phyloP scores from a whole-genome alignment of 2,113 vertebrate genomes.

The Grammomys surdaster region DNA sequence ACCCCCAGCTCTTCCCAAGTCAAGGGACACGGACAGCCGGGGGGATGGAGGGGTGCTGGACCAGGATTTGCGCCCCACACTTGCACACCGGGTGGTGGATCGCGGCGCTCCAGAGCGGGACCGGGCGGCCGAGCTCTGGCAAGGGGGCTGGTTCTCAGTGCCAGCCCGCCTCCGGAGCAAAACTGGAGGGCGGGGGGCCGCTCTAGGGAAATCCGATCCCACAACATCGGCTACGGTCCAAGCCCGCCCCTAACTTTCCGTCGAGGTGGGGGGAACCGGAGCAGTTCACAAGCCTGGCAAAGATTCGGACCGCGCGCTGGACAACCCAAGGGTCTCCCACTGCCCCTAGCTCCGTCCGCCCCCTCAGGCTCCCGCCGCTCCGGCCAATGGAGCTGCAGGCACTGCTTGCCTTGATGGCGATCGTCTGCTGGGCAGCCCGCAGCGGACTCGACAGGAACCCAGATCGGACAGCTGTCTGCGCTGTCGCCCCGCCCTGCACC shows the following conservation, averaged over 20 bases:
- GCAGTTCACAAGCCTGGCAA: slow-evolving; percentile 23
- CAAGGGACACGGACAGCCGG: background rate
- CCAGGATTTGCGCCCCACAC: background rate
- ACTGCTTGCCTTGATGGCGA: background rate
- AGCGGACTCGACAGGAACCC: background rate
- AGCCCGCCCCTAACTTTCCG: slow-evolving; percentile 83
- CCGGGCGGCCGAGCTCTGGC: background rate
- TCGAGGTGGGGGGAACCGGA: slow-evolving; percentile 54
- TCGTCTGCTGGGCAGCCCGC: slow-evolving; percentile 12
- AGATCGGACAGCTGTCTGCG: slow-evolving; percentile 6
- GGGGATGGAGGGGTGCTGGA: background rate
- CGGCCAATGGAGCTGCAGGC: background rate
- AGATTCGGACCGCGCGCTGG: background rate
- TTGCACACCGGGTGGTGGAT: background rate
- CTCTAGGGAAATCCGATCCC: slow-evolving; percentile 80
- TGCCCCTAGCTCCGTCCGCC: background rate
- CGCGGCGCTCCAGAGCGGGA: background rate
- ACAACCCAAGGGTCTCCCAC: background rate
- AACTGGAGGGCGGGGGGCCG: slow-evolving; percentile 66
- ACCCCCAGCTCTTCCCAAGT: background rate
- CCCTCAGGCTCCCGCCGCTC: background rate
- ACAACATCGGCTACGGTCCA: slow-evolving; percentile 73
- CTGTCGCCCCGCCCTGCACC: slow-evolving; percentile 10
- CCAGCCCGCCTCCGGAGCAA: slow-evolving; percentile 51
- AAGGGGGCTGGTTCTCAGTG: slow-evolving; percentile 61